Base-by-base conservation (phyloP, 2,113 vertebrate species). In the Sphyrna mokarran region DNA sequence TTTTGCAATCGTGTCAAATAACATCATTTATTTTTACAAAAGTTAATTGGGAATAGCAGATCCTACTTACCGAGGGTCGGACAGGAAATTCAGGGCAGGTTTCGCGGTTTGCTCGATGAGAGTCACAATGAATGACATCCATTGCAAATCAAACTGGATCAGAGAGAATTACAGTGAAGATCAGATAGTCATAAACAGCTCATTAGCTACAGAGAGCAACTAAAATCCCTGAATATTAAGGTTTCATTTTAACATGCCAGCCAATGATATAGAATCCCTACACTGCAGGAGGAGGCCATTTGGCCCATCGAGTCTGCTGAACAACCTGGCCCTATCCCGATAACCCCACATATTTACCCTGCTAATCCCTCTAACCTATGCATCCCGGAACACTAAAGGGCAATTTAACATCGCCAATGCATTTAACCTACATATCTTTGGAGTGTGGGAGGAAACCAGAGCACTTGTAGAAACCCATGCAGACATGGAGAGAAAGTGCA, bases 41-140 rank as follows among this genome's bases (percentile, higher is more conserved):
- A 29, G 26, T 2, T 33, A 89, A 4, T 94, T 66, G 10, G 33
- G 63, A 94, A 66, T 23, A n/a, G n/a, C 23, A 9, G 20, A 11
- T 18, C 66, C 66, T 18, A 83, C 97, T 98, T 96, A 98, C 98
- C 96, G 96, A 97, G 95, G 97, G 96, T 66, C 96, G 96, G 76
- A 95, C 96, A 0, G 98, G 97, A 96, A 98, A 97, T 90, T 98
- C 97, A 0, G 96, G 96, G 33, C 98, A 98, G 0, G 96, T 96
- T 96, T 98, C 98, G 72, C 97, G 97, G 91, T 97, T 97, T 29
- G 98, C 98, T 95, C 98, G 96, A 58, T 97, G 97, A 0, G 98
- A 97, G 95, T 99, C 98, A 20, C 98, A 99, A 87, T 98, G 98
- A 96, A 99, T 98, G 97, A 98, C 98, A 99, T 98, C 96, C 98